Base-by-base conservation (phyloP, 2,797 vertebrate genomes). In the Sciaenops ocellatus region DNA sequence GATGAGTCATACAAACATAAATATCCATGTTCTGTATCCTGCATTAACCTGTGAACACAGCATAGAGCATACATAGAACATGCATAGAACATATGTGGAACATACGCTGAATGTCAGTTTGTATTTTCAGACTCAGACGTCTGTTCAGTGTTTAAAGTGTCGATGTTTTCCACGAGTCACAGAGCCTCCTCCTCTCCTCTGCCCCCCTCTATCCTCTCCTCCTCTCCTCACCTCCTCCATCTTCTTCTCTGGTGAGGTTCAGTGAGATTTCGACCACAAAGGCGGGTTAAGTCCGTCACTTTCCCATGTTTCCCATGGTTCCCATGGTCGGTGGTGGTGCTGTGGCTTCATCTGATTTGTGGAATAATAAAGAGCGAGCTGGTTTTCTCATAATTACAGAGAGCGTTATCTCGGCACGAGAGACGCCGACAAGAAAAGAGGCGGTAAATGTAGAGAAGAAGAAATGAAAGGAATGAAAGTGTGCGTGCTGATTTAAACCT, bases 341-440 rank as follows among this genome's bases (percentile, higher is more conserved):
- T 34, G 34, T 34, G 34, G 34, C 8, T 34, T 96, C 96, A 96
- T 96, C 96, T 95, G 97, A 97, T 97, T 97, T 94, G 95, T 94
- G 95, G 94, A 96, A 96, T 96, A 97, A 96, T 96, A 95, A 96
- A 96, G 85, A 95, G 96, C 94, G 94, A 90, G 90, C 96, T 96
- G 95, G 82, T 95, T 96, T 97, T 96, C 95, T 95, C 95, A 96
- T 96, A 96, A 96, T 95, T 96, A 96, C 94, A 95, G 94, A 91
- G 91, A 79, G 69, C 94, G 92, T 94, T 96, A 96, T 97, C 96
- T 97, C 80, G 20, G 78, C 79, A 69, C 73, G 61, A 81, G 80
- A 87, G 79, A 50, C 38, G 28, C 16, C 18, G 50, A 65, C 47
- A 65, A 62, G 59, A 79, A 47, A 75, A 61, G 59, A 41, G 3